These are phyloP conservation scores for Pogonognathellus flavescens DNA, from an alignment of 1,140 invertebrate species.

Conservation along the genomic window DNA sequence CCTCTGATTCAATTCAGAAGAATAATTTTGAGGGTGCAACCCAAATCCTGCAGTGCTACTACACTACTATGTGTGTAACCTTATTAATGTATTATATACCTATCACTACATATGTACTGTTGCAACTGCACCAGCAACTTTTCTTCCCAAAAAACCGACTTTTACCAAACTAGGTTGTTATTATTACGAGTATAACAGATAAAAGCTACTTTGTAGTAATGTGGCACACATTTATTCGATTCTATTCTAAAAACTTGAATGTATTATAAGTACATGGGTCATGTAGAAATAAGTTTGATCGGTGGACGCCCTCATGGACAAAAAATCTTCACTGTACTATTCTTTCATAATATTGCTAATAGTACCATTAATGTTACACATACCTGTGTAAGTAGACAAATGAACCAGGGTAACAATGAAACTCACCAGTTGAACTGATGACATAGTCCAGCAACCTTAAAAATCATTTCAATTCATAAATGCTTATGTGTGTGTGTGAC, in stretches of 20 bases:
- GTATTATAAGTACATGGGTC: slow-evolving; percentile 13
- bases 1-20: slow-evolving; percentile 31
- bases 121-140: slow-evolving; percentile 13
- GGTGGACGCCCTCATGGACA: slow-evolving; percentile 34
- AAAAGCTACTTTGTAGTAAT: slow-evolving; percentile 2
- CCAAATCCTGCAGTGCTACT: slow-evolving; percentile 22
- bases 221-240: slow-evolving; percentile 22
- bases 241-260: background rate
- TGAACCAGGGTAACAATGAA: slow-evolving; percentile 1
- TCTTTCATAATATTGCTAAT: background rate
- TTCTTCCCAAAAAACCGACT: slow-evolving; percentile 38
- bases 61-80: background rate
- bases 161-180: slow-evolving; percentile 32
- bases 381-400: background rate
- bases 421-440: slow-evolving; percentile 14
- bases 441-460: slow-evolving; percentile 31
- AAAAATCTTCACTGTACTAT: background rate
- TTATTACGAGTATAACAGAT: background rate
- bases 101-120: background rate
- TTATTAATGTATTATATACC: background rate
- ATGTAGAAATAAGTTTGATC: slow-evolving; percentile 28
- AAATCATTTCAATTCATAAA: background rate
- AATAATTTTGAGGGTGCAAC: slow-evolving; percentile 46
- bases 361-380: background rate
- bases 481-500: background rate